Evolutionary conservation across 2,888 invertebrate genomes (phyloP).

Genomic region (Sicus ferrugineus): DNA sequence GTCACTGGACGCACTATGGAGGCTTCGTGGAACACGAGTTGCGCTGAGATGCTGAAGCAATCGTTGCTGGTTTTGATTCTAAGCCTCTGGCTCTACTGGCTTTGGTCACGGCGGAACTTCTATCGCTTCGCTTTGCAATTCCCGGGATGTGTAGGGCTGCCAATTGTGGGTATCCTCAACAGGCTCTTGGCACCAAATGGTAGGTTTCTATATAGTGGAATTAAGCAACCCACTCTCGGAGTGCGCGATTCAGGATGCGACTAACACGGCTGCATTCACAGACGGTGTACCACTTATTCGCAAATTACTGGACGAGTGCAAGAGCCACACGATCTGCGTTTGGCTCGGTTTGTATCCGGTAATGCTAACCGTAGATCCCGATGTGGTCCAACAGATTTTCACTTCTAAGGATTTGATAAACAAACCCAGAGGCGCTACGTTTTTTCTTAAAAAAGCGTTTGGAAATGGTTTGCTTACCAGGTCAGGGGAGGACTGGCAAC

Average conservation of each 20-base stretch:
- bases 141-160: conserved; percentile 36
- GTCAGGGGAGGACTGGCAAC: conserved; percentile 35
- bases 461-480: conserved; percentile 38
- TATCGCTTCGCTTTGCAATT: conserved; percentile 37
- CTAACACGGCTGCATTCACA: too few species aligned
- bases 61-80: conserved; percentile 7
- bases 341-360: conserved; percentile 42
- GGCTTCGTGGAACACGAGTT: neutral
- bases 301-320: conserved; percentile 32
- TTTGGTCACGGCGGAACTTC: conserved; percentile 37
- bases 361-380: conserved; percentile 41
- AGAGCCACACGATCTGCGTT: conserved; percentile 35
- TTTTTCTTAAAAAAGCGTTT: conserved; percentile 20
- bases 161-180: conserved; percentile 34
- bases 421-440: conserved; percentile 36
- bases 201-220: conserved; percentile 27
- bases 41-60: conserved; percentile 1
- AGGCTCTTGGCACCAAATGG: conserved; percentile 23
- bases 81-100: conserved; percentile 38
- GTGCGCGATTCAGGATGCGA: too few species aligned
- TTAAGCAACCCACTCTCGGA: neutral
- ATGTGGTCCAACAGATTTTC: conserved; percentile 40
- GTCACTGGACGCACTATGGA: too few species aligned
- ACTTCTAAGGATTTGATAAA: conserved; percentile 42
- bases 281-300: conserved; percentile 20